Base-by-base conservation (phyloP, 2,888 invertebrate species). In the Cataglyphis cursor region DNA sequence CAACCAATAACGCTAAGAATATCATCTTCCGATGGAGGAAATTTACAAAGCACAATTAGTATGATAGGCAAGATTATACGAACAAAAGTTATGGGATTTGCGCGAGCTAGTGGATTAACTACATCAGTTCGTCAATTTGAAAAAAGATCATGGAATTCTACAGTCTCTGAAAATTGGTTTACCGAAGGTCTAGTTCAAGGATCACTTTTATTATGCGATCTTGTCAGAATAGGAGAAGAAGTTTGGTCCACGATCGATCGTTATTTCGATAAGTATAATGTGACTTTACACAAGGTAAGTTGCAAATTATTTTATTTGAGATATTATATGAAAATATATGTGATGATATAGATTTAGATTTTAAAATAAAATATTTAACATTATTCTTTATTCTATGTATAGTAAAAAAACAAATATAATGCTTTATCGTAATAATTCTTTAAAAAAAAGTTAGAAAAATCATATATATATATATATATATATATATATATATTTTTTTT, bases 171-270 rank as follows among this genome's bases (percentile, higher is more conserved):
- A 1, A 83, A 85, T 61, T 90, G 90, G 89, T 78, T 81, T 9
- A 61, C 82, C 1, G 89, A 90, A 59, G 10, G 51, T 21, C 15
- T 89, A 24, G 54, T 86, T 5, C 90, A 88, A 31, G 84, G 83
- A 4, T 73, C 82, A 4, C 70, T 85, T 1, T 1, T 90, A 24
- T 5, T 87, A 0, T 54, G 57, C 8, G 90, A 90, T 75, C 15
- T 89, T 0, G 64, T 81, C 0, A 73, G 64, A 15, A 73, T 87
- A 51, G 68, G 72, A n/a, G 83, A 88, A 9, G 86, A 85, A 44
- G 57, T 78, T 3, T 28, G 10, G 6, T 48, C 70, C 0, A 61
- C 38, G 2, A 73, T 86, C 9, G 6, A 75, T 18, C 24, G 4
- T 28, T 68, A 75, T 5, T 68, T 84, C 5, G 48, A 70, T 12